Base-by-base conservation (phyloP, 35 echinoderm and acorn worm genomes). In the Eucidaris tribuloides region DNA sequence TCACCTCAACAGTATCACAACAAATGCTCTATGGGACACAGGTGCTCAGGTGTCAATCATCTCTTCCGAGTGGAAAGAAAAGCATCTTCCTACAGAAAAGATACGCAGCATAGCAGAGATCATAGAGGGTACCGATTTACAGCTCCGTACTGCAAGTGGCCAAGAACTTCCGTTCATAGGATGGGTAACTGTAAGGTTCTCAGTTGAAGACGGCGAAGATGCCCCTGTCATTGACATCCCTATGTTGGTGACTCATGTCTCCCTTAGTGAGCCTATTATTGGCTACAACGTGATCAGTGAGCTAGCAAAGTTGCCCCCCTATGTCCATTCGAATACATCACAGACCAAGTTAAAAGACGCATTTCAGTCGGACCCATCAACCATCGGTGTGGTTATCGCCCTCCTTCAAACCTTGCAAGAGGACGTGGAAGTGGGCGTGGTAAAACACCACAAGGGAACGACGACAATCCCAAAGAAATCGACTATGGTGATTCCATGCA, bases 1-100 rank as follows among this genome's bases (percentile, higher is more conserved):
- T 32, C 31, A 35, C 19, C 4, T 91, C 17, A 77, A 84, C 13
- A 54, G 81, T 5, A 22, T 34, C 3, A 29, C 7, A 9, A 83
- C 82, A 2, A 68, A 65, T 18, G 85, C 77, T 25, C 61, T 81
- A 22, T 88, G 85, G 85, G 85, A 88, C 49, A 88, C 85, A 20
- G 85, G 85, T 2, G 85, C 85, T 5, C 85, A 88, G 31, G 85
- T 88, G 14, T 80, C 76, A 20, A 45, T 88, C 17, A 42, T 88
- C 19, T 34, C 76, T 57, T 18, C 5, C 14, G 61, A 64, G 5
- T 88, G 85, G 77, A 59, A 28, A 23, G n/a, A 41, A 44, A 17
- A 62, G 25, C n/a, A 88, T 46, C 2, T 81, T 1, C 77, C 85
- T 24, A 24, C 28, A 2, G 29, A 18, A 20, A 11, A 15, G 22